phyloP scores from a whole-genome alignment of 2,113 vertebrate genomes.

The Tachuris rubrigastra region DNA sequence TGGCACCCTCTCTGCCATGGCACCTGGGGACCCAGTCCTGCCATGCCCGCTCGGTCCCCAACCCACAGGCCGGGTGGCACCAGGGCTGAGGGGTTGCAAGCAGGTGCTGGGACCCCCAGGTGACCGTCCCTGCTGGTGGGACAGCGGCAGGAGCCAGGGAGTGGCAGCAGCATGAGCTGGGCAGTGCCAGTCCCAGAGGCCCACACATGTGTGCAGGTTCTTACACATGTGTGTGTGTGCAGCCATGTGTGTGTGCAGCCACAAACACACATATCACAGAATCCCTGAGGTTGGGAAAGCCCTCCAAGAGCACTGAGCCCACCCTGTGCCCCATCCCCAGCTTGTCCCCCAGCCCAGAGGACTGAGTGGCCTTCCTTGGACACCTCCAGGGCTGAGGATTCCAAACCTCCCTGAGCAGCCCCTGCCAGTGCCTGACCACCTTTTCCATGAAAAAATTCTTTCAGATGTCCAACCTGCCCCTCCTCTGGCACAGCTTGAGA shows the following conservation, averaged over 20 bases:
- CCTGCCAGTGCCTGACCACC: rapidly evolving
- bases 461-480: rapidly evolving
- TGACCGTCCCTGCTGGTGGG: background rate
- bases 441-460: background rate
- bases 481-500: background rate
- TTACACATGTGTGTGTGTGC: background rate
- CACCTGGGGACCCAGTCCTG: rapidly evolving
- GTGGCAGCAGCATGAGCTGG: rapidly evolving
- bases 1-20: background rate
- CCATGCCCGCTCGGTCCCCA: rapidly evolving
- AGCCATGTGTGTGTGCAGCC: background rate
- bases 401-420: background rate
- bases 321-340: background rate
- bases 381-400: background rate
- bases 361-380: background rate
- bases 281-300: background rate
- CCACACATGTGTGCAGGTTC: rapidly evolving
- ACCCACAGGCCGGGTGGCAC: background rate
- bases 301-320: background rate
- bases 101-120: background rate
- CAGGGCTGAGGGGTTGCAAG: background rate
- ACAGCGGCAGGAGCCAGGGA: background rate
- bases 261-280: rapidly evolving
- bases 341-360: background rate
- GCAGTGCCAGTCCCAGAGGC: background rate